These are phyloP conservation scores for Alloscopus bannaensis DNA, from an alignment of 2,888 invertebrate species.

Conservation along the genomic window DNA sequence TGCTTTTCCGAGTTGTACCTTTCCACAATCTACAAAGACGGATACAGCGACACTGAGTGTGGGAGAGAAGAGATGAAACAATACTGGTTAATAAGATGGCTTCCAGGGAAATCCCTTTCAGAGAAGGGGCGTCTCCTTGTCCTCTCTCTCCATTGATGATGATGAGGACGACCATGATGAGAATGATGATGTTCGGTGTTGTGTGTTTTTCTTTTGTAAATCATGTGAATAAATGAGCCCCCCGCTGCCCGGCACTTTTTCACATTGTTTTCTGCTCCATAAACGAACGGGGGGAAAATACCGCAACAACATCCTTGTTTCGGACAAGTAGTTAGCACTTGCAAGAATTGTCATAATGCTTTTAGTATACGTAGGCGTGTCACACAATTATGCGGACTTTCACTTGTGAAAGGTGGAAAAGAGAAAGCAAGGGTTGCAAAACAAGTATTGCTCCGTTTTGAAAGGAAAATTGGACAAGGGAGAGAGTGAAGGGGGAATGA, in stretches of 20 bases:
- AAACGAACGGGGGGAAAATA: too few species aligned
- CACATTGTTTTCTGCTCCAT: too few species aligned
- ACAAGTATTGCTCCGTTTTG: background rate
- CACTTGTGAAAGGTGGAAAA: too few species aligned
- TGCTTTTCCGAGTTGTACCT: constrained; percentile 32
- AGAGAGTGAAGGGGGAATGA: background rate
- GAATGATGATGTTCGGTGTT: constrained; percentile 25
- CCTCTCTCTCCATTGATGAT: constrained; percentile 25
- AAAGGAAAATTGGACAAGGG: background rate
- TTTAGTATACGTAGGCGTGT: constrained; percentile 16
- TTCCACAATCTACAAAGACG: constrained; percentile 39
- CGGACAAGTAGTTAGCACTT: too few species aligned
- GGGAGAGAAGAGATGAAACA: constrained; percentile 58
- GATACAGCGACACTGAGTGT: constrained; percentile 1
- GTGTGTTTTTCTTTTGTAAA: constrained; percentile 13
- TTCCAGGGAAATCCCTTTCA: constrained; percentile 61
- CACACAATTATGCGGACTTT: too few species aligned
- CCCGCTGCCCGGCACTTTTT: too few species aligned
- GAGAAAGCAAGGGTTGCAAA: too few species aligned
- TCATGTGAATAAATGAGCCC: constrained; percentile 17
- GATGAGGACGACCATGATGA: constrained; percentile 37
- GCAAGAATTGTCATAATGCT: constrained; percentile 20
- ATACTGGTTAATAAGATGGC: constrained; percentile 64
- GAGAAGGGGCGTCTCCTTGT: constrained; percentile 51
- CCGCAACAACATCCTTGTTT: too few species aligned